Base-by-base conservation (phyloP, 2,113 vertebrate genomes). In the Corythaeola cristata region DNA sequence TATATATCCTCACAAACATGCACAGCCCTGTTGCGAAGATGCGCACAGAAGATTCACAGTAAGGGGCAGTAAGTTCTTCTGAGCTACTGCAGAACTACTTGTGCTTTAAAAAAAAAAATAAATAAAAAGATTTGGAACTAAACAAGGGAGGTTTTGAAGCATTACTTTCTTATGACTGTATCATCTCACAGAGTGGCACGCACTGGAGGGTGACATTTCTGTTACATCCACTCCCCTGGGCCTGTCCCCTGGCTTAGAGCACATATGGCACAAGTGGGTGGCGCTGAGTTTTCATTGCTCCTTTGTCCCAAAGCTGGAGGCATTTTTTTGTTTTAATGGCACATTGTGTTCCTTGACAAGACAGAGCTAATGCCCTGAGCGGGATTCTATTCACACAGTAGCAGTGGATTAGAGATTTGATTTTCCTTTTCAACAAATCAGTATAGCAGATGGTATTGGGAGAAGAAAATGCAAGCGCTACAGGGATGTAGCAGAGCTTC, bases 371-470 rank as follows among this genome's bases (percentile, higher is more conserved):
- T 85, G 62, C 88, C 82, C 92, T 89, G 89, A 95, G 85, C 2
- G 1, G 52, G 88, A 77, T 85, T 88, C 74, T 93, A 47, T 85
- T 95, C 92, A 92, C 94, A 91, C 44, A 45, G 67, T 53, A 79
- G 55, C 73, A 68, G 58, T 67, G 89, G 81, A 82, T 96, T 90
- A 94, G 71, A 93, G 75, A 89, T 88, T 76, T 89, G 67, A 78
- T 94, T 94, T 88, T 86, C 77, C 26, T 91, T 96, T 95, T 88
- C 67, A 75, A 84, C 74, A 76, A 93, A 91, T 92, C 78, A 37
- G 71, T 75, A 35, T 30, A 95, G 78, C 88, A 97, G 96, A 96
- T 96, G 96, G 92, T 11, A 73, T 33, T 78, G 83, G 58, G 73
- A 89, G 62, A 89, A 89, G 83, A 83, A 89, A 93, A 77, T 24